These are phyloP conservation scores for Pempheris klunzingeri DNA, from an alignment of 2,797 vertebrate genomes.

Conservation along the genomic window DNA sequence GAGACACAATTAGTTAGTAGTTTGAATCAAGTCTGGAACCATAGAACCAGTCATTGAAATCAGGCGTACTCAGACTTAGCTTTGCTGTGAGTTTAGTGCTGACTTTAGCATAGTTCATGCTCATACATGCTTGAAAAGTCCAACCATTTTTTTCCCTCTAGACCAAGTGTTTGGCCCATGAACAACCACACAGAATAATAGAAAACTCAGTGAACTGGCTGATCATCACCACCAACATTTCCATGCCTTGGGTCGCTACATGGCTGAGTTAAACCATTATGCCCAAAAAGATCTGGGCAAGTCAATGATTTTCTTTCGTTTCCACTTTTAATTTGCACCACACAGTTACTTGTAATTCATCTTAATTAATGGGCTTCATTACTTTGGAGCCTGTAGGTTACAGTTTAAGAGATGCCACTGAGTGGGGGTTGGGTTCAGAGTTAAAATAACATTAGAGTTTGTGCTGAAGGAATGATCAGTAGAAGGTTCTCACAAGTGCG, in stretches of 20 bases:
- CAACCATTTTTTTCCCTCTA: neutral
- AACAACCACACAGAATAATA: neutral
- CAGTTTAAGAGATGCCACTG: neutral
- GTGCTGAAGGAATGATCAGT: slow-evolving; percentile 8
- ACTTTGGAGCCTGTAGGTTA: neutral
- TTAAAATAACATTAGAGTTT: slow-evolving; percentile 9
- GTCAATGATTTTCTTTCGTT: neutral
- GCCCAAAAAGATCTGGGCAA: neutral
- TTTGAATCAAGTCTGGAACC: neutral
- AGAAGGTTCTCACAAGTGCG: slow-evolving; percentile 28
- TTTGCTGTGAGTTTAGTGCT: slow-evolving; percentile 6
- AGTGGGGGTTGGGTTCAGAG: neutral
- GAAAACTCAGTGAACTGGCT: neutral
- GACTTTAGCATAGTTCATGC: neutral
- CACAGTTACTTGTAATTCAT: neutral
- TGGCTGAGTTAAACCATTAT: neutral
- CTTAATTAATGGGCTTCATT: neutral
- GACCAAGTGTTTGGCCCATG: neutral
- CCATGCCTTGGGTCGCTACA: neutral
- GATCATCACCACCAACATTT: slow-evolving; percentile 3
- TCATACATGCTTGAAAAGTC: neutral
- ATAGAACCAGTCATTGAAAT: slow-evolving; percentile 7
- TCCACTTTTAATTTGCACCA: neutral
- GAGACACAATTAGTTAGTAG: neutral
- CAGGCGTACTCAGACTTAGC: neutral